A percentile compares a stretch with the other conserved stretches of the same genome.
phyloP scores from a whole-genome alignment of 2,888 invertebrate genomes.

The Epirrhoe tristata region DNA sequence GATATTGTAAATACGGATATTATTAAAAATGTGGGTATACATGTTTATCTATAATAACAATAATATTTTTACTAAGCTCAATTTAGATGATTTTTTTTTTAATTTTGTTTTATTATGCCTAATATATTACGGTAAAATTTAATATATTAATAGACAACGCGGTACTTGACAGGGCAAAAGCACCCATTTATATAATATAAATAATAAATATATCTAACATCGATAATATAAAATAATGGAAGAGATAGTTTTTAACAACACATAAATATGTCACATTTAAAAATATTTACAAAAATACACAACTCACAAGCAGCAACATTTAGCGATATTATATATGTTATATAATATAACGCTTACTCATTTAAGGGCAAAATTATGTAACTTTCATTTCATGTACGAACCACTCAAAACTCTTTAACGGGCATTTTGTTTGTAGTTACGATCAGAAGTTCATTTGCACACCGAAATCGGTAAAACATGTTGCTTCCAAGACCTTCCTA shows the following conservation, averaged over 20 bases:
- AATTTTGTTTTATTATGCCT: conserved; percentile 1
- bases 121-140: neutral
- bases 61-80: neutral
- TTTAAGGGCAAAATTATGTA: neutral
- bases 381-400: neutral
- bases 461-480: too few relatives aligned
- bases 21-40: neutral
- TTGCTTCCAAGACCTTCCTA: too few relatives aligned
- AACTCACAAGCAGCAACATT: conserved; percentile 8
- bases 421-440: too few relatives aligned
- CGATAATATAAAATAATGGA: conserved; percentile 11
- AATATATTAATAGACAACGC: conserved; percentile 24
- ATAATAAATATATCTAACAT: conserved; percentile 10
- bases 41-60: neutral
- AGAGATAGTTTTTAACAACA: conserved; percentile 7
- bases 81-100: neutral
- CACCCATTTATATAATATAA: conserved; percentile 22
- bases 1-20: neutral
- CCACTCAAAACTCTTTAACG: neutral
- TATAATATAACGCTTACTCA: neutral
- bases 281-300: conserved; percentile 24
- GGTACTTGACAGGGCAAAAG: conserved; percentile 21
- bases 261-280: conserved; percentile 1
- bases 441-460: too few relatives aligned
- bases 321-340: neutral